Evolutionary conservation across 2,888 invertebrate genomes (phyloP).

Genomic region (Ceratothoa steindachneri): DNA sequence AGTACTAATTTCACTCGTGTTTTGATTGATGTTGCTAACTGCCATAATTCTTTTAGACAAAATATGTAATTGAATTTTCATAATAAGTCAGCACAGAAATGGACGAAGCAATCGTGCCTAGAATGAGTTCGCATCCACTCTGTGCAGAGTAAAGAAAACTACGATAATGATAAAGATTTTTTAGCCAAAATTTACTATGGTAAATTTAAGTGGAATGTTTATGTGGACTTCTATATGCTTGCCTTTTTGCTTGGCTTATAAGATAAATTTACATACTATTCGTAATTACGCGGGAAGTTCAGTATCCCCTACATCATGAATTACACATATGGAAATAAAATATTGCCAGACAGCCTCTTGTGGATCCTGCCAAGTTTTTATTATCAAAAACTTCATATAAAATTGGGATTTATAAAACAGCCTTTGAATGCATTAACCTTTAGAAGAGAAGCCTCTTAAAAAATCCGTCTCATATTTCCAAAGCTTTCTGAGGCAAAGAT

Average conservation of each 20-base stretch:
- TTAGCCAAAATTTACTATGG: not conserved
- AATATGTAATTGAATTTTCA: not conserved
- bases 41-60: not conserved
- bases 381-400: no score
- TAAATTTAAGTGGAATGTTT: no score
- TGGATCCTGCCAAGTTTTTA: no score
- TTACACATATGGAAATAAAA: no score
- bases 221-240: no score
- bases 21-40: not conserved
- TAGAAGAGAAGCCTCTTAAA: not conserved
- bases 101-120: not conserved
- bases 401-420: not conserved
- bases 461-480: not conserved
- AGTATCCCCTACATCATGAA: no score
- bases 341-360: no score
- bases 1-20: not conserved
- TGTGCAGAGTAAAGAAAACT: not conserved
- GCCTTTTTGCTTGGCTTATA: no score
- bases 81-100: not conserved
- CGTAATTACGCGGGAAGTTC: no score
- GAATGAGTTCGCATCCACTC: not conserved
- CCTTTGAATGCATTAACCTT: not conserved
- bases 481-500: not conserved
- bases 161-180: not conserved
- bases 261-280: not conserved